Base-by-base conservation (phyloP, 2,113 vertebrate genomes). In the Thamnaconus septentrionalis region DNA sequence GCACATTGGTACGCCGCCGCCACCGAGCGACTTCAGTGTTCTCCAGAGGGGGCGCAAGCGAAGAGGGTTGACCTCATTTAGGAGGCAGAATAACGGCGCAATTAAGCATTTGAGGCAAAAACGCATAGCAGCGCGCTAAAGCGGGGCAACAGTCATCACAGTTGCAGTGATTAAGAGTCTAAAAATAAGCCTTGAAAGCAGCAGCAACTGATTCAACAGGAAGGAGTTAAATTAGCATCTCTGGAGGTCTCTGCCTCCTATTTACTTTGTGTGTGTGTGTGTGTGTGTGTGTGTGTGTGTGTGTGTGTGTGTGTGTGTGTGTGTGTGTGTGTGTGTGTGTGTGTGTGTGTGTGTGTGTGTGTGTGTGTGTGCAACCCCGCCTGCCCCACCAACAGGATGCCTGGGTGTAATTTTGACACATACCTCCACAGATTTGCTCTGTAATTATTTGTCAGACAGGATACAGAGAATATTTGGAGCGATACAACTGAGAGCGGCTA, bases 1-100 rank as follows among this genome's bases (percentile, higher is more conserved):
- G 11, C 97, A 98, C 81, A 98, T 99, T 39, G 97, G 97, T 98
- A 93, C 58, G 94, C 71, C 41, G 51, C 18, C 18, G n/a, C 61
- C 47, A 9, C 39, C 53, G 39, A 3, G 12, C 1, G 0, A 7
- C 50, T 59, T 69, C 53, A 31, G 18, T 31, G 18, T 31, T 31
- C 18, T 31, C 18, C 18, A 31, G 18, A 31, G 18, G 18, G 18
- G 18, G 18, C 18, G 18, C 18, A 31, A 31, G 18, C 18, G 2
- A 31, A 31, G 18, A 31, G 18, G 18, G 18, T 31, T 31, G 18
- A 31, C 18, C 18, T 1, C 18, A 31, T 31, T 31, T 31, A 31
- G 18, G 2, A 31, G 18, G 18, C 18, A 31, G 18, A 31, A 31
- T 31, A 31, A 31, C 18, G 18, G 18, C 18, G 18, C 18, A 31